A percentile compares a stretch with the other conserved stretches of the same genome.
Conservation (phyloP, 2,113 vertebrate genomes). For the Sula dactylatra region DNA sequence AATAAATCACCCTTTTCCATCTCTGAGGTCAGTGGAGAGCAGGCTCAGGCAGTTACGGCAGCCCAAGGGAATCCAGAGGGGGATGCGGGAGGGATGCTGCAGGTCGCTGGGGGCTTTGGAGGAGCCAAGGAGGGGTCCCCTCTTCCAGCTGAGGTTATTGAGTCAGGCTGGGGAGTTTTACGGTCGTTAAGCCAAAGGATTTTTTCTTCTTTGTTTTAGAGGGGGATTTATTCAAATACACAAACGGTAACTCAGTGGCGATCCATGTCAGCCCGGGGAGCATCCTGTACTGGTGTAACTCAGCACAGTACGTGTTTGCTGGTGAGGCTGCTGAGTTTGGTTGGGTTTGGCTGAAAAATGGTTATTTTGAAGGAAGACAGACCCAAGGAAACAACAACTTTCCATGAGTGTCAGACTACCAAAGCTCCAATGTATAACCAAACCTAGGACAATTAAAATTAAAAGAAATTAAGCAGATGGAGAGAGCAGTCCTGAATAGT, state of each 20-base stretch:
- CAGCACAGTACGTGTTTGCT: rapidly evolving
- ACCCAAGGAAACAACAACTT: neutral
- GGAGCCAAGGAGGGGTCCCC: neutral
- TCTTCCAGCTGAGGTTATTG: neutral
- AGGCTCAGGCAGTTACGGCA: rapidly evolving
- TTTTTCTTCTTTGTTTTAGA: neutral
- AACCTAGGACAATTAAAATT: neutral
- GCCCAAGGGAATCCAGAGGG: neutral
- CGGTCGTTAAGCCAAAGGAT: neutral
- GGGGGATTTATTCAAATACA: neutral
- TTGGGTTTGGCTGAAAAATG: neutral
- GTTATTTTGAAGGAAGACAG: neutral
- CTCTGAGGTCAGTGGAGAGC: rapidly evolving
- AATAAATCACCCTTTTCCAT: neutral
- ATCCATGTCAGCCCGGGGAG: neutral
- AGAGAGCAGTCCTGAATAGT: neutral
- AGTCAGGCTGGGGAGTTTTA: neutral
- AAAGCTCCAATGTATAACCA: neutral
- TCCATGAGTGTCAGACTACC: neutral
- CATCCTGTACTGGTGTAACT: rapidly evolving
- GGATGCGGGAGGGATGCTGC: neutral
- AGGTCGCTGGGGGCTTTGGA: neutral
- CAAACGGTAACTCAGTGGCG: rapidly evolving
- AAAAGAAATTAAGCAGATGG: rapidly evolving
- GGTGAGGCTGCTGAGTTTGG: neutral